phyloP scores from a whole-genome alignment of 2,888 invertebrate species.

The Microctonus aethiopoides region DNA sequence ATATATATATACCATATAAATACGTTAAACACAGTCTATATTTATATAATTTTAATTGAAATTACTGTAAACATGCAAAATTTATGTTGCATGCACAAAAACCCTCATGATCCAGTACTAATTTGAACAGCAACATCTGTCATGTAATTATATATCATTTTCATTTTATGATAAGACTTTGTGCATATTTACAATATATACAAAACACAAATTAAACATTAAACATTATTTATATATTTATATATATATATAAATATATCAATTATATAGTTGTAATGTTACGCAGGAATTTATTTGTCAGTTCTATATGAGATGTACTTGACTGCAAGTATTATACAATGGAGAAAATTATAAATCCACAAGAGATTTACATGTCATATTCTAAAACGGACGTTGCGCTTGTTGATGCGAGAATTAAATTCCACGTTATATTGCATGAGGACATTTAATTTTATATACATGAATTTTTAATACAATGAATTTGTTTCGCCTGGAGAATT shows the following conservation, averaged over 20 bases:
- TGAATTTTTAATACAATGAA: constrained; percentile 18
- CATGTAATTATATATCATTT: no score
- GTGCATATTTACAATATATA: background rate
- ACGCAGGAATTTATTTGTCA: constrained; percentile 24
- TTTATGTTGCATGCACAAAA: no score
- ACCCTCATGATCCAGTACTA: no score
- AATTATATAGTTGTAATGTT: constrained; percentile 9
- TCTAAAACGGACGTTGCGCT: background rate
- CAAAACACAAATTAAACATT: no score
- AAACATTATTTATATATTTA: no score
- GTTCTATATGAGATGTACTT: background rate
- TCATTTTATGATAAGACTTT: constrained; percentile 22
- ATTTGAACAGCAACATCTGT: no score
- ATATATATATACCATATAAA: no score
- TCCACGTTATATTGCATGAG: background rate
- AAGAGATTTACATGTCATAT: constrained; percentile 9
- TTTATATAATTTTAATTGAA: no score
- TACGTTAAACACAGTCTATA: no score
- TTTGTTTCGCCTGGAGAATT: background rate
- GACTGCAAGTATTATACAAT: constrained; percentile 3
- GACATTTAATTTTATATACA: constrained; percentile 8
- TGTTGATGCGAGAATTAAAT: constrained; percentile 10
- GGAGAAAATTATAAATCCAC: constrained; percentile 14
- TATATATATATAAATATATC: background rate
- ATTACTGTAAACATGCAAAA: no score